These are phyloP conservation scores for Grammomys dolichurus DNA, from an alignment of 2,113 vertebrate genomes.

Conservation along the genomic window DNA sequence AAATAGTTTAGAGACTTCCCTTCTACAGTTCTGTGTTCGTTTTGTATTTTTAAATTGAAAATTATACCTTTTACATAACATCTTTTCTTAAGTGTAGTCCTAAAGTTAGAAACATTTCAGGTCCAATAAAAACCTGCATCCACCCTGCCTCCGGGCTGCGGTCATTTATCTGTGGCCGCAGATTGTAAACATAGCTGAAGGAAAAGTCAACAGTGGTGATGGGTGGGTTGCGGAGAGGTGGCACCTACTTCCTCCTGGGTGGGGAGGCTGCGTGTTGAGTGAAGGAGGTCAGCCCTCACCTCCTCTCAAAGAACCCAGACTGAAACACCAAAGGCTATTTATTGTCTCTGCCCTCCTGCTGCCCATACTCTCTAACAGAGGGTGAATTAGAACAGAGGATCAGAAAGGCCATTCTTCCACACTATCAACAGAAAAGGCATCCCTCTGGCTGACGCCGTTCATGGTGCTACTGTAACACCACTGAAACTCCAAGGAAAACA, in stretches of 20 bases:
- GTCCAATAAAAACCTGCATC: background rate
- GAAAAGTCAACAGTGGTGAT: slow-evolving; percentile 1
- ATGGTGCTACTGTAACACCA: fast-evolving
- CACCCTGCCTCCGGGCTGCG: background rate
- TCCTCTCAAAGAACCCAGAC: background rate
- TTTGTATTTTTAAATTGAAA: slow-evolving; percentile 27
- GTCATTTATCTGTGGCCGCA: background rate
- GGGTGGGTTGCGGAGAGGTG: fast-evolving
- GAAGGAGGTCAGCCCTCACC: background rate
- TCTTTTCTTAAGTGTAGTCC: background rate
- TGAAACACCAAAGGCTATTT: background rate
- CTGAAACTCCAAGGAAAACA: background rate
- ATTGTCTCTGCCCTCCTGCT: background rate
- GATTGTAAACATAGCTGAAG: slow-evolving; percentile 39
- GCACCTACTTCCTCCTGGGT: background rate
- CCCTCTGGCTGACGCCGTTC: fast-evolving
- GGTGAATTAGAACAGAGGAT: background rate
- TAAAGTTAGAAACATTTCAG: background rate
- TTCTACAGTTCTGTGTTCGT: slow-evolving; percentile 15
- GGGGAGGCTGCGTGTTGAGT: background rate
- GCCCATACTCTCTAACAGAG: background rate
- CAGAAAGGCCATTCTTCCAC: background rate
- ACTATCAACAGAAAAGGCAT: background rate
- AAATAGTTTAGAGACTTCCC: background rate
- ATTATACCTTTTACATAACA: background rate